Evolutionary conservation across 2,797 vertebrate genomes (phyloP).

Genomic region (Brachyrhaphis roseni): DNA sequence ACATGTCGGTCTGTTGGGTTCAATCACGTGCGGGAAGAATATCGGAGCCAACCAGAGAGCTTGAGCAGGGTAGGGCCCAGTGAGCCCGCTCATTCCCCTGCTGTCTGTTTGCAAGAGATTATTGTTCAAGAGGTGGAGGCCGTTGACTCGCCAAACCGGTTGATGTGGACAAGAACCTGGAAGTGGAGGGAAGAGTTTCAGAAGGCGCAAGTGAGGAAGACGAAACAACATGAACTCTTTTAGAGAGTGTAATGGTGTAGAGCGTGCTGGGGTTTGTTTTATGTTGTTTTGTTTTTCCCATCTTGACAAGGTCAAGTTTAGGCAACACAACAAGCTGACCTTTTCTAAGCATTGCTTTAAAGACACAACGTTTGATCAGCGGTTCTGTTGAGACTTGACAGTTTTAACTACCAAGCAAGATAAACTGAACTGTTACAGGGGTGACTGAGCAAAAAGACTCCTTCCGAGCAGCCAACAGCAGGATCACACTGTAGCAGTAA

Average conservation of each 20-base stretch:
- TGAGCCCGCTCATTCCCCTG: not conserved
- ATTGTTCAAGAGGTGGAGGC: not conserved
- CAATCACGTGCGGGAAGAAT: not conserved
- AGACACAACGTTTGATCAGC: not conserved
- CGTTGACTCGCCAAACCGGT: slow-evolving; percentile 33
- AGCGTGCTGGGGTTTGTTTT: not conserved
- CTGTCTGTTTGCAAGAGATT: slow-evolving; percentile 23
- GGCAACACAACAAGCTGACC: not conserved
- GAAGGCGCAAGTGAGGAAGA: not conserved
- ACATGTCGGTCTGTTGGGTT: too few relatives aligned
- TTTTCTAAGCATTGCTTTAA: not conserved
- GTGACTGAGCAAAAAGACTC: not conserved
- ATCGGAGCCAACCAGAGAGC: not conserved
- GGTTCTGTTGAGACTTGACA: not conserved
- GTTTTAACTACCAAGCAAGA: not conserved
- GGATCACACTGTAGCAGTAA: not conserved
- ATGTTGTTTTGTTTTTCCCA: not conserved
- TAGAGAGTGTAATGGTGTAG: not conserved
- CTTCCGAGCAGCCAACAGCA: not conserved
- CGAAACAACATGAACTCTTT: not conserved
- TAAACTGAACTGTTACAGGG: not conserved
- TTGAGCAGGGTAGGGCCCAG: not conserved
- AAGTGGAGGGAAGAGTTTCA: slow-evolving; percentile 9
- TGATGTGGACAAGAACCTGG: slow-evolving; percentile 8
- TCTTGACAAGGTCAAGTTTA: not conserved